phyloP scores from a whole-genome alignment of 2,797 vertebrate genomes.

The Clarias fuscus region DNA sequence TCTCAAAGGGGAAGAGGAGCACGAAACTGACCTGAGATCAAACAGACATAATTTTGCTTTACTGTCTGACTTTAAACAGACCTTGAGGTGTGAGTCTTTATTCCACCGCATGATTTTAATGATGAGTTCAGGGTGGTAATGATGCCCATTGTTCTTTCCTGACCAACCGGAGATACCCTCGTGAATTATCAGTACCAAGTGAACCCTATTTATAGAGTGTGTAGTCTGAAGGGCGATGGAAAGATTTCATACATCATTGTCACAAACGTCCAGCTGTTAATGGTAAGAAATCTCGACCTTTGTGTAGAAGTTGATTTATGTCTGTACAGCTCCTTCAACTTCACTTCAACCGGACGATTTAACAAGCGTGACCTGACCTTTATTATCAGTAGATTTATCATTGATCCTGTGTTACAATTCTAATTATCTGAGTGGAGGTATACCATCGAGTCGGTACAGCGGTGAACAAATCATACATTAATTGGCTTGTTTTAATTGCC shows the following conservation, averaged over 20 bases:
- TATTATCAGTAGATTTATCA: neutral
- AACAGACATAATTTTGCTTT: constrained; percentile 67
- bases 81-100: constrained; percentile 62
- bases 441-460: neutral
- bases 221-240: constrained; percentile 28
- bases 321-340: neutral
- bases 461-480: neutral
- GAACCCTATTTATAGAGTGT: constrained; percentile 46
- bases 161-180: constrained; percentile 67
- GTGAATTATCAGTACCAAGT: constrained; percentile 64
- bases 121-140: constrained; percentile 58
- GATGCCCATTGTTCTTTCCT: constrained; percentile 53
- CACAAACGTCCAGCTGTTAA: constrained; percentile 29
- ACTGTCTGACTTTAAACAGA: constrained; percentile 73
- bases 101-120: constrained; percentile 29
- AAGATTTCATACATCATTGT: constrained; percentile 33
- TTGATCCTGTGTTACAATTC: neutral
- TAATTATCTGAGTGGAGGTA: neutral
- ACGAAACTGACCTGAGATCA: constrained; percentile 70
- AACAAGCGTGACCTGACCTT: constrained; percentile 45
- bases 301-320: constrained; percentile 60
- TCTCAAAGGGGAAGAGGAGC: constrained; percentile 55
- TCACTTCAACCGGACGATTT: constrained; percentile 14
- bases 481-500: neutral
- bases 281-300: constrained; percentile 62